Base-by-base conservation (phyloP, 2,113 vertebrate species). In the Tupaia chinensis region DNA sequence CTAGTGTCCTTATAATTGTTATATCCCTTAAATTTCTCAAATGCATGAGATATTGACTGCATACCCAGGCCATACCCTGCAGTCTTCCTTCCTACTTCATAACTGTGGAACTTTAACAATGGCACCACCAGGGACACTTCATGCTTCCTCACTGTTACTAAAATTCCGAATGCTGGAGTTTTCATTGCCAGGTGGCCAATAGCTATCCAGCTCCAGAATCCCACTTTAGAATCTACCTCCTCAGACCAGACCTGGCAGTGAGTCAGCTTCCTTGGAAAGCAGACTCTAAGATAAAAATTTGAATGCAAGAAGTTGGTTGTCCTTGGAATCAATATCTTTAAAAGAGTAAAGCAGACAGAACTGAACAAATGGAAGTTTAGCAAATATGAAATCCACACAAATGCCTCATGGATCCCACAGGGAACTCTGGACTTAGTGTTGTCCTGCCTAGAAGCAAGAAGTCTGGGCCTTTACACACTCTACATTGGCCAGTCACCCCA, bases 21-120 rank as follows among this genome's bases (percentile, higher is more conserved):
- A 14, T n/a, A 69, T 3, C 20, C 53, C 53, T 80, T n/a, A 14
- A 32, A 9, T 73, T 76, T 66, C 70, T 66, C 60, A 76, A 68
- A 20, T 56, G 22, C 11, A 9, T 10, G 15, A 4, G 10, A 23
- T 58, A 2, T 32, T 10, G 16, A 2, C 27, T 10, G 16, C 0
- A 17, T 4, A 29, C 65, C 60, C 7, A 14, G 54, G 3, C 12
- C 5, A 2, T 23, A 19, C 25, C 76, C 9, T 44, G 60, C 66
- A 44, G 1, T 63, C 23, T 66, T 10, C 34, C 29, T 20, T 17
- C 70, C 15, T 68, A 6, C 29, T 54, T 84, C 44, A 27, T 56
- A 73, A 32, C 7, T 19, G 29, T 16, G 15, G 56, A 66, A 32
- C 7, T 6, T 60, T 61, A 17, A 9, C 29, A 56, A 4, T 19